Evolutionary conservation across 2,113 vertebrate genomes (phyloP), one percentile per base, ranked within the genome.

Genomic region (Addax nasomaculatus): DNA sequence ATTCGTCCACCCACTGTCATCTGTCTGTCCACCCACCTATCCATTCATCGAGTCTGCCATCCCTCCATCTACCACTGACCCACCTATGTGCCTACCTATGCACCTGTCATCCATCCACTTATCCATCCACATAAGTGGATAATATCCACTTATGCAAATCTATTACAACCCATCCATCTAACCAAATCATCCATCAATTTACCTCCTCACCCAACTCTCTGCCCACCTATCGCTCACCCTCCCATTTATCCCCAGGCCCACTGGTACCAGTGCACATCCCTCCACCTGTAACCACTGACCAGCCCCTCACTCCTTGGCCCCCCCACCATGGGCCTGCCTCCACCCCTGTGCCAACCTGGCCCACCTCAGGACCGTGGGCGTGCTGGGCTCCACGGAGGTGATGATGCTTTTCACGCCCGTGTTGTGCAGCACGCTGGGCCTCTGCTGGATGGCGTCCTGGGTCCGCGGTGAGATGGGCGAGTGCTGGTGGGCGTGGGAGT

Each of bases 361-460:
- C 14, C 98, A 99, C 99, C 99, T 99, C 96, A 99, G 99, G 96
- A 99, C 99, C 0, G 99, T 99, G 81, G 99, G 98, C 86, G 99
- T 98, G 97, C 98, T 95, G 91, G 98, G 98, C 98, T 99, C 99
- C 85, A 99, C 99, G 0, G 99, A 98, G 93, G 98, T 96, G 95
- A 99, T 97, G 53, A 99, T 97, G 97, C 98, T 99, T 99, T 99
- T 99, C 98, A 99, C 98, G 97, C 99, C 99, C 0, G 99, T 99
- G 98, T 99, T 99, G 98, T 99, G 99, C 95, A 99, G 99, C 96
- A 99, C 99, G 0, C 99, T 99, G 90, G 99, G 99, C 85, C 99
- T 99, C 98, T 99, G 99, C 99, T 99, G 99, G 90, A 99, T 97
- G 55, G 98, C 99, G 84, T 99, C 99, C 83, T 99, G 99, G 92